Evolutionary conservation across 2,797 vertebrate species (phyloP), one percentile per base, ranked within the genome.

Genomic region (Pseudomugil tenellus): DNA sequence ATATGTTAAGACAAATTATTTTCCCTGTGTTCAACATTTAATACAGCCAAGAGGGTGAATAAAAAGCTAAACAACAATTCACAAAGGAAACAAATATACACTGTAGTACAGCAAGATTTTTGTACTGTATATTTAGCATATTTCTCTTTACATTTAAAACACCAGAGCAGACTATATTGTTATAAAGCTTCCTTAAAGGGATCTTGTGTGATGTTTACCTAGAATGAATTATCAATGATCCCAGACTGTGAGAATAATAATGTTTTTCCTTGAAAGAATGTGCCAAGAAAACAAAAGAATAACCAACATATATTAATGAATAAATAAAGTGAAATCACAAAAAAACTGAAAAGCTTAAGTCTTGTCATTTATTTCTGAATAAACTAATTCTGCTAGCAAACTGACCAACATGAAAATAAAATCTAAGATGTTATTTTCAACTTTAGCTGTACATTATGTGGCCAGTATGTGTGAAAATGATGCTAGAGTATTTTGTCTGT

Each of bases 21-120:
- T 72, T 79, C 68, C 63, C 53, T 51, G 62, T 83, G 76, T 77
- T 81, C 34, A 84, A 83, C 73, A 85, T 77, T 77, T 81, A 80
- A 83, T 79, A 85, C 83, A 78, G 56, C 69, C 57, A 54, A 70
- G 12, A 70, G 59, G 63, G 53, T 61, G 70, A 81, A 85, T 51
- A 60, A 74, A 52, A 69, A 51, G 58, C 71, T 65, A 35, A 66
- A 76, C 67, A 76, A 70, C 26, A 56, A 34, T 53, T 67, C 51
- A 74, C 51, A 58, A 59, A 62, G 16, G 17, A n/a, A 43, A 71
- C 53, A 58, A 76, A 62, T 26, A 76, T 29, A 56, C 35, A 39
- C 34, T 13, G 51, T 51, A 53, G 61, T 29, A 69, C 55, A 80
- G 59, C 58, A 64, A 43, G 32, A 49, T 52, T 71, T 58, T 6